Conservation (phyloP, 1,140 invertebrate genomes). For the Antheraea pernyi region DNA sequence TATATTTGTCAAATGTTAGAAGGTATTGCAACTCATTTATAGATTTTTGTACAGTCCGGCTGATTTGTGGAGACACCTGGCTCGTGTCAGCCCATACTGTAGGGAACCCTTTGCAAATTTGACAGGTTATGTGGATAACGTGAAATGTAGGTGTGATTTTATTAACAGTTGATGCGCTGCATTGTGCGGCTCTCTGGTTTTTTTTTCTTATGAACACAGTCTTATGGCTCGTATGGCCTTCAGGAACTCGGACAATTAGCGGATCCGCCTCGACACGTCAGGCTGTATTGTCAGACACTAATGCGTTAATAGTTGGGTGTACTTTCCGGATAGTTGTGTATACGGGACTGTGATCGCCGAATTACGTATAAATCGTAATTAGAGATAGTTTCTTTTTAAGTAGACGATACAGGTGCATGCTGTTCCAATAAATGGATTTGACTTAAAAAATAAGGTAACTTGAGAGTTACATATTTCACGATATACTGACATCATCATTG, state of each 20-base stretch:
- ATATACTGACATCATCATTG: no score
- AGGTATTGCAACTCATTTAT: neutral
- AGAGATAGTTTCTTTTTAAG: neutral
- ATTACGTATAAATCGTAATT: neutral
- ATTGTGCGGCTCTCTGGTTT: neutral
- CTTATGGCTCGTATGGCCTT: neutral
- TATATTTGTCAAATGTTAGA: neutral
- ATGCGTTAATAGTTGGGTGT: neutral
- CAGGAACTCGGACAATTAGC: neutral
- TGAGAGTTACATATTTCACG: no score
- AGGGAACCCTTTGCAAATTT: neutral
- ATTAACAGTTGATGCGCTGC: neutral
- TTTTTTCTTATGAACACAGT: neutral
- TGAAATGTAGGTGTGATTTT: slow-evolving; percentile 1
- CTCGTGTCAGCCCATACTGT: neutral
- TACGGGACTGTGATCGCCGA: neutral
- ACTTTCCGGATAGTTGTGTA: neutral
- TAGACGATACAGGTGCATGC: no score
- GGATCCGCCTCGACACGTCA: neutral
- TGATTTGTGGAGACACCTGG: slow-evolving; percentile 2
- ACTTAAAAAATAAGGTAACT: no score
- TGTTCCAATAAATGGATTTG: no score
- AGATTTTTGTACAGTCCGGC: neutral
- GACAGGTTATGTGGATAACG: neutral
- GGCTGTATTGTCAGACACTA: neutral